Evolutionary conservation across 2,888 invertebrate species (phyloP), one percentile per base, ranked within the genome.

Genomic region (Eilema depressum): DNA sequence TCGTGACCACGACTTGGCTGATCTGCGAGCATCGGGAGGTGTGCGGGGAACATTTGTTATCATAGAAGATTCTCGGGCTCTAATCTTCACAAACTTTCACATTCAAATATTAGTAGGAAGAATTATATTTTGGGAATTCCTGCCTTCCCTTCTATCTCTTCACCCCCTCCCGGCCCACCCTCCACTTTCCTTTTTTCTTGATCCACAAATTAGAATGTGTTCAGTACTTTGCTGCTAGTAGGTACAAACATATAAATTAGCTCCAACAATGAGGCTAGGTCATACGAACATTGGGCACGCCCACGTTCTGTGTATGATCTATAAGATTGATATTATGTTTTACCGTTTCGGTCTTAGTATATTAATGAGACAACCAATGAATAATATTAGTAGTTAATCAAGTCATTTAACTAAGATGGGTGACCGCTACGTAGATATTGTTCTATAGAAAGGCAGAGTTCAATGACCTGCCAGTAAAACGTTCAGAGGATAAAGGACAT

Each of bases 371-470:
- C 25, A 25, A 25, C 25, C 20, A 41, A 63, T 63, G 37, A 63
- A 20, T 37, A 25, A 63, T 63, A 41, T 63, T 8, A 10, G 10
- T 23, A 63, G 25, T 63, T 63, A 63, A 41, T 63, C 63, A 63
- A 63, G 20, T 41, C 25, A 25, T 33, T n/a, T 25, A 41, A 63
- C 25, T 63, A 25, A 11, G 37, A 63, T 63, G 63, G 37, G 37
- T 41, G 63, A 20, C 63, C 63, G 63, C 37, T 63, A 63, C 37
- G 17, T 63, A n/a, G n/a, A n/a, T n/a, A 63, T 63, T 63, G 37
- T 63, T 41, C 20, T 25, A 17, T 37, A 25, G 37, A 37, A 20
- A 63, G 10, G n/a, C 63, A 10, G 11, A 25, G 63, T 3, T 63
- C 37, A 41, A 8, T 37, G 3, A 63, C 17, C 20, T 63, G 3